Evolutionary conservation across 2,888 invertebrate genomes (phyloP), one percentile per base, ranked within the genome.

Genomic region (Belgica antarctica): DNA sequence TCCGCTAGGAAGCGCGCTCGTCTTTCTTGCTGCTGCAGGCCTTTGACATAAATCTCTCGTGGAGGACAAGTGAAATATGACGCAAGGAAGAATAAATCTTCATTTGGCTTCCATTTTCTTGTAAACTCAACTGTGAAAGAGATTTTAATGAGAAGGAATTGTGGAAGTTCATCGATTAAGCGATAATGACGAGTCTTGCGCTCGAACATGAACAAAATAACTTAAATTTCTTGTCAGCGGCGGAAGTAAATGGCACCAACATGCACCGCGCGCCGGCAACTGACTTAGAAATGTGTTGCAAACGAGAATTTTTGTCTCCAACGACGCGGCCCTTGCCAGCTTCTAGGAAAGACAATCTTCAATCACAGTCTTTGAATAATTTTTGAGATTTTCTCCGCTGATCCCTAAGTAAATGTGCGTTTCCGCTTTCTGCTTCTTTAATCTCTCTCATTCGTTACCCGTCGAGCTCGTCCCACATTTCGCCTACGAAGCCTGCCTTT

Each of bases 21-120:
- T 41, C 41, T n/a, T 41, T 41, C 41, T 41, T 41, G 41, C 41
- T 41, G 41, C 41, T 41, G 41, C 41, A n/a, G n/a, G n/a, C n/a
- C n/a, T n/a, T n/a, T n/a, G n/a, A n/a, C n/a, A n/a, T n/a, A n/a
- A n/a, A n/a, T n/a, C n/a, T n/a, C n/a, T 10, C 5, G 41, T n/a
- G 8, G 41, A 41, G 41, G 41, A 41, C 12, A 41, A 41, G 41
- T 41, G 41, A 41, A 41, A 41, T 41, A 41, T n/a, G 15, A n/a
- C 41, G 34, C 34, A 7, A 34, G 34, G n/a, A 34, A 12, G 12
- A 34, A 34, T 34, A 41, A 41, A 41, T 41, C 15, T 41, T 2
- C 41, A 15, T 15, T 34, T 12, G 12, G 12, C n/a, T 15, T 41
- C 41, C n/a, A 41, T 41, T n/a, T n/a, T n/a, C 41, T 41, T 41